phyloP scores from a whole-genome alignment of 1,140 invertebrate species.

The Onthophagus taurus region DNA sequence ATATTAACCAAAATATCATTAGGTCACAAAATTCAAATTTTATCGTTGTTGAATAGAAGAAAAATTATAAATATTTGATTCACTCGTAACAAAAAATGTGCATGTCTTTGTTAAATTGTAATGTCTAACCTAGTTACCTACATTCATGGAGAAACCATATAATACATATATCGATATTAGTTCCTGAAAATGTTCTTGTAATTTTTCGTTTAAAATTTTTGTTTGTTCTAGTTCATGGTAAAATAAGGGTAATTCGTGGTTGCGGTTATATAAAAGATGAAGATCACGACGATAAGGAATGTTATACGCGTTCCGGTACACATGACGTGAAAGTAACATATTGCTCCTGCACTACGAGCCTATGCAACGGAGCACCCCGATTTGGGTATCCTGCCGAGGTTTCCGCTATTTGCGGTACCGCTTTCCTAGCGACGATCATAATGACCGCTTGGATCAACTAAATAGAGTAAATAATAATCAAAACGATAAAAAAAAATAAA shows the following conservation, averaged over 20 bases:
- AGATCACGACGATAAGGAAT: constrained; percentile 48
- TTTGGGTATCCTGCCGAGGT: too few species aligned
- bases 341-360: constrained; percentile 62
- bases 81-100: too few species aligned
- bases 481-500: too few species aligned
- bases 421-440: too few species aligned
- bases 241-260: constrained; percentile 57
- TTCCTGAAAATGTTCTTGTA: not conserved
- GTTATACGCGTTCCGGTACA: constrained; percentile 56
- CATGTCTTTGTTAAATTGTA: too few species aligned
- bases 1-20: too few species aligned
- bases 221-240: constrained; percentile 57
- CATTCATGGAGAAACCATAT: not conserved
- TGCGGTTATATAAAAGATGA: constrained; percentile 67
- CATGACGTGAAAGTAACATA: constrained; percentile 63
- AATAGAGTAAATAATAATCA: too few species aligned
- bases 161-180: not conserved
- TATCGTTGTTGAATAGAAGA: too few species aligned
- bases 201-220: constrained; percentile 3
- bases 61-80: too few species aligned
- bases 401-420: too few species aligned
- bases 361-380: constrained; percentile 56
- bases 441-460: too few species aligned
- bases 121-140: not conserved
- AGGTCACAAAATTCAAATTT: too few species aligned